Percentiles rank a stretch among this genome's conserved stretches.
phyloP scores from a whole-genome alignment of 2,888 invertebrate genomes.

The Dimorphilus gyrociliatus region DNA sequence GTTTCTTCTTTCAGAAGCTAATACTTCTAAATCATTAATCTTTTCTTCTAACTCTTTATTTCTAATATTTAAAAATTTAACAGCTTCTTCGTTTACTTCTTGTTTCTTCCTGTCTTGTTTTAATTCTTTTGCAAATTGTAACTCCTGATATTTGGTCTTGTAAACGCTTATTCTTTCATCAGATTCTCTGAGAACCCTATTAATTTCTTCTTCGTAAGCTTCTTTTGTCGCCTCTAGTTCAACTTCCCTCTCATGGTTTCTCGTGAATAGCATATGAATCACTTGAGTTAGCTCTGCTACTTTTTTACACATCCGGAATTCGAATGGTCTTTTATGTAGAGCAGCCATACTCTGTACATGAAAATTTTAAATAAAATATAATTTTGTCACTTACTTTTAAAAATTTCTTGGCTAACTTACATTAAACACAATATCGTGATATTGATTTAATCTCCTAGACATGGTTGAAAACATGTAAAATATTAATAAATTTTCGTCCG shows the following conservation, averaged over 20 bases:
- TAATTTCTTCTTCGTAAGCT: constrained; percentile 28
- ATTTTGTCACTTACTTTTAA: too few species aligned
- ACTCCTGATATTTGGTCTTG: background rate
- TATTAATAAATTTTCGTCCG: too few species aligned
- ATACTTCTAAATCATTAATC: constrained; percentile 15
- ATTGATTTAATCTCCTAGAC: too few species aligned
- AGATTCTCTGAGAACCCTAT: constrained; percentile 21
- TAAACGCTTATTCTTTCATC: constrained; percentile 11
- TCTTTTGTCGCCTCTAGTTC: constrained; percentile 28
- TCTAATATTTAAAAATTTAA: constrained; percentile 1
- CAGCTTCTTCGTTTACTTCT: background rate
- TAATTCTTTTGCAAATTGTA: too few species aligned
- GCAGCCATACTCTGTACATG: constrained; percentile 6
- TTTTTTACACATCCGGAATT: constrained; percentile 35
- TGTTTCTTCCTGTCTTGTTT: too few species aligned
- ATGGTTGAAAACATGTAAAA: too few species aligned
- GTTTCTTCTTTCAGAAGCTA: too few species aligned
- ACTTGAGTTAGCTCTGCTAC: constrained; percentile 35
- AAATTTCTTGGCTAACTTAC: too few species aligned
- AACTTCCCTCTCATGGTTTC: constrained; percentile 34
- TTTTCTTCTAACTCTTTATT: constrained; percentile 19
- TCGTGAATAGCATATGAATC: constrained; percentile 34
- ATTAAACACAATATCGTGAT: too few species aligned
- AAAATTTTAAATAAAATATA: background rate
- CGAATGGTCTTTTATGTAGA: constrained; percentile 21